A percentile compares a stretch with the other conserved stretches of the same genome.
Conservation (phyloP, 1,140 invertebrate species). For the Macrobrachium nipponense region DNA sequence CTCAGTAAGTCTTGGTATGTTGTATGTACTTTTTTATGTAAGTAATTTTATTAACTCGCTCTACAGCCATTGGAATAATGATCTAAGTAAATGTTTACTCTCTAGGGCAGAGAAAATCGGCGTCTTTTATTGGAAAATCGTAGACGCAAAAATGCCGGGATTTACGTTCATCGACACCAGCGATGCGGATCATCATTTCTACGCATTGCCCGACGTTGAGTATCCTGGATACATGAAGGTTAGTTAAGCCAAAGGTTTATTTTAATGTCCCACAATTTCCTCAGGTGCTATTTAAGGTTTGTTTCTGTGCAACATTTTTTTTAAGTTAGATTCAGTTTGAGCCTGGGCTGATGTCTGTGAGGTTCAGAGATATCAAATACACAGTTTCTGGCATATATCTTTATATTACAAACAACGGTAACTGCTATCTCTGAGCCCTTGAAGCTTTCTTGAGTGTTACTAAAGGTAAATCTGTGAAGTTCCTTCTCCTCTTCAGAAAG, state of each 20-base stretch:
- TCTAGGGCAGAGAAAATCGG: slow-evolving; percentile 31
- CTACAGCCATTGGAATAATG: neutral
- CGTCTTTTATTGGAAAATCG: slow-evolving; percentile 35
- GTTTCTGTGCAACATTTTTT: too few species aligned
- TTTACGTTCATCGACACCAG: slow-evolving; percentile 4
- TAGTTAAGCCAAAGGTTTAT: neutral
- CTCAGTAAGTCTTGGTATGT: neutral
- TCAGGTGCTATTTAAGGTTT: neutral
- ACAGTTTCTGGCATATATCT: too few species aligned
- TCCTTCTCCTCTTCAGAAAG: too few species aligned
- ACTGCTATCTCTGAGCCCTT: neutral
- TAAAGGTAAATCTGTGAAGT: too few species aligned
- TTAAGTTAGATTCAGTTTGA: too few species aligned
- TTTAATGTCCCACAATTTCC: neutral
- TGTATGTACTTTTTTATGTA: neutral
- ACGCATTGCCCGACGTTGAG: slow-evolving; percentile 6
- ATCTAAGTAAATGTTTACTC: neutral
- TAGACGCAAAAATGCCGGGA: neutral
- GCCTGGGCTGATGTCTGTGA: too few species aligned
- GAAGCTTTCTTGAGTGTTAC: neutral
- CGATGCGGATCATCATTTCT: neutral
- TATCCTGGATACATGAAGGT: slow-evolving; percentile 44
- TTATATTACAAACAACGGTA: too few species aligned
- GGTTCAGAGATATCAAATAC: too few species aligned
- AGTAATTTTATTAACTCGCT: neutral